Percentiles rank a stretch among this genome's conserved stretches.
Evolutionary conservation across 2,797 vertebrate genomes (phyloP).

Genomic region (Etheostoma nigrum): DNA sequence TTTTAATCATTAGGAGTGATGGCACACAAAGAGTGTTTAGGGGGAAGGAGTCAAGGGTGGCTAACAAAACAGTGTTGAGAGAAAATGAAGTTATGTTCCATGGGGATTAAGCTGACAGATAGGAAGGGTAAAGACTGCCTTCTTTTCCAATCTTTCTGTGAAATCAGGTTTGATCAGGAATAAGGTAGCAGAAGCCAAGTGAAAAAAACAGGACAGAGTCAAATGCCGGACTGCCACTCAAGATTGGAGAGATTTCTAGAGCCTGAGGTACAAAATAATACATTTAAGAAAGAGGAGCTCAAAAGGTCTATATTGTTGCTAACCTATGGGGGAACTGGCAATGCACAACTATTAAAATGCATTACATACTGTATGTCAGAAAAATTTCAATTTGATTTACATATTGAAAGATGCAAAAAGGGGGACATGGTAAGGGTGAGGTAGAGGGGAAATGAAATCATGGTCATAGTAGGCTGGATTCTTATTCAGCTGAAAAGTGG

Average conservation of each 20-base stretch:
- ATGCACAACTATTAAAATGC: not conserved
- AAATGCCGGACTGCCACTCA: conserved; percentile 72
- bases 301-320: not conserved
- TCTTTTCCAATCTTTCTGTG: conserved; percentile 66
- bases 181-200: conserved; percentile 60
- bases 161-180: conserved; percentile 74
- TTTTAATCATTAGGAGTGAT: conserved; percentile 68
- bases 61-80: conserved; percentile 72
- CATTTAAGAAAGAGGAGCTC: conserved; percentile 15
- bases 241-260: conserved; percentile 61
- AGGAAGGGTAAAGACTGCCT: conserved; percentile 74
- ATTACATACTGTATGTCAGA: not conserved
- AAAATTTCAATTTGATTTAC: conserved; percentile 13
- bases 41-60: conserved; percentile 68
- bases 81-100: conserved; percentile 78
- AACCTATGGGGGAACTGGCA: not conserved
- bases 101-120: conserved; percentile 76
- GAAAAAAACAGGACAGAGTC: conserved; percentile 55
- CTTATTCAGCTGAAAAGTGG: conserved; percentile 15
- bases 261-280: conserved; percentile 29
- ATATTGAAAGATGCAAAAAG: conserved; percentile 7
- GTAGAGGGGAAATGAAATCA: not conserved
- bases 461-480: conserved; percentile 12
- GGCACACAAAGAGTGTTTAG: conserved; percentile 55
- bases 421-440: not conserved